phyloP scores from a whole-genome alignment of 2,113 vertebrate species.

The Pterophyllum scalare region DNA sequence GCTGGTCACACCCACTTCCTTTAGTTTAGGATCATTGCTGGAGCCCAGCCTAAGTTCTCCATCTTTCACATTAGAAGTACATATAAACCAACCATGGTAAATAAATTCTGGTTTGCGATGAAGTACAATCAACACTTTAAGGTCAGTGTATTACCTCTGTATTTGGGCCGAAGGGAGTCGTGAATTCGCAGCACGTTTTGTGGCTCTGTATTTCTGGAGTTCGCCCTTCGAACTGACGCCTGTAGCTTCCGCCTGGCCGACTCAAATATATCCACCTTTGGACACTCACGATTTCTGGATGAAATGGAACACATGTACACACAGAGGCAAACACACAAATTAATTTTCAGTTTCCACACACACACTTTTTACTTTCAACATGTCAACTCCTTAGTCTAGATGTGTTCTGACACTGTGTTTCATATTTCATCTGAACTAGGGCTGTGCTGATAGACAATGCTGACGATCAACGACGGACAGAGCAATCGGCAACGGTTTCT shows the following conservation, averaged over 20 bases:
- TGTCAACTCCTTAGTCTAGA: not conserved
- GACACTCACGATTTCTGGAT: slow-evolving; percentile 76
- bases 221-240: slow-evolving; percentile 83
- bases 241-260: slow-evolving; percentile 88
- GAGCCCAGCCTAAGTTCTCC: slow-evolving; percentile 80
- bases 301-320: not conserved
- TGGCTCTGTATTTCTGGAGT: slow-evolving; percentile 81
- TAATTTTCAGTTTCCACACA: not conserved
- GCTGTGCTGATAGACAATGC: not conserved
- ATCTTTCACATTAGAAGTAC: slow-evolving; percentile 70
- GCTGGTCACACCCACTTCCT: slow-evolving; percentile 75
- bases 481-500: no score
- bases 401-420: not conserved
- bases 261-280: slow-evolving; percentile 88
- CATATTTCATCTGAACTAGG: not conserved
- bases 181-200: slow-evolving; percentile 81
- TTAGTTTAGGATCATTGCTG: slow-evolving; percentile 65
- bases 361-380: not conserved
- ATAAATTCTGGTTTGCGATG: not conserved
- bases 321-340: not conserved
- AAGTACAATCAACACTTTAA: not conserved
- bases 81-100: not conserved
- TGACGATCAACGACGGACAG: not conserved
- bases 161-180: slow-evolving; percentile 87
- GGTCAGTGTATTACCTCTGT: slow-evolving; percentile 72